A percentile compares a stretch with the other conserved stretches of the same genome.
Evolutionary conservation across 2,888 invertebrate species (phyloP).

Genomic region (Labia minor): DNA sequence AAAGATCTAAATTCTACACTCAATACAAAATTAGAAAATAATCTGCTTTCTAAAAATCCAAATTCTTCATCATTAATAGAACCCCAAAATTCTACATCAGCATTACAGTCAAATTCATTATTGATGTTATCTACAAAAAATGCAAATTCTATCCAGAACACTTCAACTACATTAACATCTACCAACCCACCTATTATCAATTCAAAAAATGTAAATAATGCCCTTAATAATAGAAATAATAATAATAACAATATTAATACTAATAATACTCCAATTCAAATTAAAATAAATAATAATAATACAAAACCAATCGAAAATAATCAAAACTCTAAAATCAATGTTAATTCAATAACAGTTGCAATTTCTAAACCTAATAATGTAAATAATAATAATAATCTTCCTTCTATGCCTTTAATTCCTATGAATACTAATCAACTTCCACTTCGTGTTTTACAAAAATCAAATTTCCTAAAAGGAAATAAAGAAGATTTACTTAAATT

Average conservation of each 20-base stretch:
- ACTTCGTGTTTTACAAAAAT: not conserved
- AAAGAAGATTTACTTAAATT: not conserved
- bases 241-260: not conserved
- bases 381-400: not conserved
- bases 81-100: no score
- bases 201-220: not conserved
- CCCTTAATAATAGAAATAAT: no score
- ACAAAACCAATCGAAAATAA: not conserved
- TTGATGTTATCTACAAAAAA: no score
- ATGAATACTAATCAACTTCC: not conserved
- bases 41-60: no score
- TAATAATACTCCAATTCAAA: not conserved
- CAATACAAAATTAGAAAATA: no score
- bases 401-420: not conserved
- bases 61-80: no score
- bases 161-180: not conserved
- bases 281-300: not conserved
- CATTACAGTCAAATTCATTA: no score
- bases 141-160: not conserved
- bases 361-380: constrained; percentile 14
- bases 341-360: not conserved
- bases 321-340: not conserved
- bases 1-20: no score
- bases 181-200: not conserved
- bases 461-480: not conserved